Conservation (phyloP, 2,113 vertebrate species). For the Melanostigma gelatinosum region DNA sequence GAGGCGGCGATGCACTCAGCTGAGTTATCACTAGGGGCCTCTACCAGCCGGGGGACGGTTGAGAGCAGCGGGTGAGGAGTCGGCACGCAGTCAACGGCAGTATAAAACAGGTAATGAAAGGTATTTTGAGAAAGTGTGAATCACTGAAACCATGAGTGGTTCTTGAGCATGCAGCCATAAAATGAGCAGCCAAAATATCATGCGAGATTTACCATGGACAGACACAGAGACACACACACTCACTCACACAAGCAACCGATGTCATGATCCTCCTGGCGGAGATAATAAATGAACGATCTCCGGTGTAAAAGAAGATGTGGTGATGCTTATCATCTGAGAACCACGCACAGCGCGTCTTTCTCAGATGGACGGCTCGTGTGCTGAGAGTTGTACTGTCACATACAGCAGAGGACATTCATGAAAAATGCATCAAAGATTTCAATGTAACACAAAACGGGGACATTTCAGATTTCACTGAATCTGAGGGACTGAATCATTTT, state of each 20-base stretch:
- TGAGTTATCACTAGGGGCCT: no score
- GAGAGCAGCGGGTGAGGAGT: no score
- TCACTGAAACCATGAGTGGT: no score
- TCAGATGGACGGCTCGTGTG: background rate
- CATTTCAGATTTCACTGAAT: background rate
- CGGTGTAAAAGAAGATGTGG: background rate
- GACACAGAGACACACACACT: no score
- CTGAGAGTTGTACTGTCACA: background rate
- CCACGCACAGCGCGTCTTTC: background rate
- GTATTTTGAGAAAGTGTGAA: background rate
- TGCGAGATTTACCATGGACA: no score
- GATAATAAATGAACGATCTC: background rate
- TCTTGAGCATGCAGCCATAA: no score
- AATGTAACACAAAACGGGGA: background rate
- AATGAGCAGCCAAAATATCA: no score
- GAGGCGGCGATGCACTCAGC: no score
- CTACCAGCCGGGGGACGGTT: no score
- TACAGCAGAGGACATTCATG: background rate
- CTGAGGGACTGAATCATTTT: background rate
- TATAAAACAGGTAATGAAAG: background rate
- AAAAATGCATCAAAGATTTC: background rate
- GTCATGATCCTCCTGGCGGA: background rate
- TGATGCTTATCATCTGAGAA: no score
- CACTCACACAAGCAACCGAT: background rate
- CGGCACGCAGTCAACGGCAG: no score